Conservation (phyloP, 2,888 invertebrate genomes). For the Eulithis testata region DNA sequence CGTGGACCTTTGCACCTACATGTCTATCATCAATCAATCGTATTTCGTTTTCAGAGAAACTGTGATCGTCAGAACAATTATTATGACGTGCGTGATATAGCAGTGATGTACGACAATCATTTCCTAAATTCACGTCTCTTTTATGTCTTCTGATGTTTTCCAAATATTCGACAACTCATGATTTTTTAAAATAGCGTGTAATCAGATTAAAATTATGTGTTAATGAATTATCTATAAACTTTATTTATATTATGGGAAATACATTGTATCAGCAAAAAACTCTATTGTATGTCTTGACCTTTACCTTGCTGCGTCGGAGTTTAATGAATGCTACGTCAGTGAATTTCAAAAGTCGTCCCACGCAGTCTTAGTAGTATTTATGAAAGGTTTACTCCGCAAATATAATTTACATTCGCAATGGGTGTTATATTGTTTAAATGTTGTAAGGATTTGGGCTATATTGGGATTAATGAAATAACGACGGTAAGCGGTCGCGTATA, state of each 20-base stretch:
- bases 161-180: no score
- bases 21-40: conserved; percentile 31
- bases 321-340: background rate
- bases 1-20: conserved; percentile 45
- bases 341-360: conserved; percentile 45
- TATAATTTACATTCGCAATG: conserved; percentile 56
- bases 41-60: conserved; percentile 4
- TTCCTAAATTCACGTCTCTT: no score
- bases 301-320: background rate
- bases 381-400: conserved; percentile 45
- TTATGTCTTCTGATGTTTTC: no score
- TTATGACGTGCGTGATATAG: background rate
- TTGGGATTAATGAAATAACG: conserved; percentile 47
- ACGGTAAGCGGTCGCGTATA: conserved; percentile 47
- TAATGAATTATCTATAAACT: no score
- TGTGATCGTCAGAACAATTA: background rate
- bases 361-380: conserved; percentile 54
- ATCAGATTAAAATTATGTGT: no score
- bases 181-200: no score
- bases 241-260: no score
- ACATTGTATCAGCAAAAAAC: background rate
- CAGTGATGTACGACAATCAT: background rate
- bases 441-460: conserved; percentile 45
- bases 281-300: background rate
- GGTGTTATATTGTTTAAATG: conserved; percentile 54